Base-by-base conservation (phyloP, 2,888 invertebrate species). In the Drosophila histrio region DNA sequence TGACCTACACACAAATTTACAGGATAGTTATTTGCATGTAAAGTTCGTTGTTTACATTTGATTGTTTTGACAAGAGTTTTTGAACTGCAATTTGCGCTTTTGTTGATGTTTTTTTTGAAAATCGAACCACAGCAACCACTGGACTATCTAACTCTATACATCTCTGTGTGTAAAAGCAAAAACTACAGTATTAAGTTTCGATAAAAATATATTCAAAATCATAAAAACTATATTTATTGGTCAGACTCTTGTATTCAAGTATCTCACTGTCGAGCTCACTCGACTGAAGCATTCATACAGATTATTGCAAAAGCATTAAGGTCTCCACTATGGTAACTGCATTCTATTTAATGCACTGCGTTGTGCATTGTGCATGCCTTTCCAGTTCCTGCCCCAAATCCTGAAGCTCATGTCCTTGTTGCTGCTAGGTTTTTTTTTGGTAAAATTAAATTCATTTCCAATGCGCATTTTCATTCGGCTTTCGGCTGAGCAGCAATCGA, bases 391-490 rank as follows among this genome's bases (percentile, higher is more conserved):
- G 38, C 22, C 3, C n/a, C n/a, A 21, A 21, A 17, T 38, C 17
- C 47, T 32, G 39, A 26, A 43, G 17, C 41, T 26, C 8, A 36
- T 56, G 56, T 49, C 58, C 63, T 63, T 50, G 44, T 17, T 8
- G 2, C 22, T 13, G 44, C 19, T 17, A 17, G 15, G 13, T 34
- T 9, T 32, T 11, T 28, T 6, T n/a, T 34, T 15, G 2, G 13
- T 9, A 6, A 59, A 61, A 70, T 62, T 50, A 62, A 75, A 78
- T 74, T 78, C 79, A 70, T 63, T 71, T 62, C 59, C 72, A 38
- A 61, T 71, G 58, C 66, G 66, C 66, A 36, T 71, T 66, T 67
- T 65, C 65, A 65, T 46, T 50, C 50, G 41, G 8, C 38, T 53
- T 36, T 64, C 54, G 62, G 32, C 56, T 50, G 63, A 44, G 61